A percentile compares a stretch with the other conserved stretches of the same genome.
Conservation (phyloP, 2,888 invertebrate genomes). For the Helobdella robusta region DNA sequence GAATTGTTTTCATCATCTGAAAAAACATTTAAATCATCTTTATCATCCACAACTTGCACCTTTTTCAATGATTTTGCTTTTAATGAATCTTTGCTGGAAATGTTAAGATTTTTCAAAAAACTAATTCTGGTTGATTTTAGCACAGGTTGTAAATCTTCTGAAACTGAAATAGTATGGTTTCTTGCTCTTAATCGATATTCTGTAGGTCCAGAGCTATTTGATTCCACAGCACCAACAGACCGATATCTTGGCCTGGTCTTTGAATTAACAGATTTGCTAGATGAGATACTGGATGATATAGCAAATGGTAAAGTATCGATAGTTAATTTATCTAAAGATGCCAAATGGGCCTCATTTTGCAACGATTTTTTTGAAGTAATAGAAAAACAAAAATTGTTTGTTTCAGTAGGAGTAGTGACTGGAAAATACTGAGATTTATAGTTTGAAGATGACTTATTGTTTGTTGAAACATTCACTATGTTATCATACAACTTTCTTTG, state of each 20-base stretch:
- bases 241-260: no score
- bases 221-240: no score
- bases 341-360: not conserved
- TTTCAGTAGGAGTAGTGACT: slow-evolving; percentile 2
- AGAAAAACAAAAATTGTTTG: not conserved
- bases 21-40: not conserved
- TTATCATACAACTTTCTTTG: not conserved
- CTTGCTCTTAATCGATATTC: no score
- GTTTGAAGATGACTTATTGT: slow-evolving; percentile 6
- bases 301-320: no score
- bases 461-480: not conserved
- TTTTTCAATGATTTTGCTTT: not conserved
- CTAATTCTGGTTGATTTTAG: no score
- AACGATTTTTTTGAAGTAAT: slow-evolving; percentile 2
- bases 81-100: not conserved
- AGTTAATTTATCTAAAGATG: no score
- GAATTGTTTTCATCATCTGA: slow-evolving; percentile 17
- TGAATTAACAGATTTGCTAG: no score
- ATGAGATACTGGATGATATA: no score
- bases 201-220: no score
- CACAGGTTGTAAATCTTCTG: no score
- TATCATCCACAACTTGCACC: slow-evolving; percentile 5
- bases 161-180: no score
- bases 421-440: not conserved
- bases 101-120: not conserved